Evolutionary conservation across 1,140 invertebrate species (phyloP).

Genomic region (Drosophila kohkoa): DNA sequence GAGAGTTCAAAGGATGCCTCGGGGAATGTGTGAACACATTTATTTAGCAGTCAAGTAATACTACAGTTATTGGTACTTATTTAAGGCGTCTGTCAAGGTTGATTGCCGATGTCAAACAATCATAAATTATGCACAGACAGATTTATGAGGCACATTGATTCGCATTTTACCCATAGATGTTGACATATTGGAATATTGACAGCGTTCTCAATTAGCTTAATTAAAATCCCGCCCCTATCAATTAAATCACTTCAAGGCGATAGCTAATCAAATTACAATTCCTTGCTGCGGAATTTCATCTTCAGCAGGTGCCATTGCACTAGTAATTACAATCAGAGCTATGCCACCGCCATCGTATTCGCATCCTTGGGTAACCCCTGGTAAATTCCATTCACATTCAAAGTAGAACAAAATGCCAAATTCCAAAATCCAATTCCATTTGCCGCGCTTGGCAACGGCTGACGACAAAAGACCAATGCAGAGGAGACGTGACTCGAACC

Average conservation of each 20-base stretch:
- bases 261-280: slow-evolving; percentile 30
- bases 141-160: slow-evolving; percentile 41
- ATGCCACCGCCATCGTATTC: background rate
- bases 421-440: slow-evolving; percentile 43
- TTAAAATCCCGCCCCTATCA: slow-evolving; percentile 27
- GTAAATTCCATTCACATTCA: background rate
- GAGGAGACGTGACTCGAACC: slow-evolving; percentile 35
- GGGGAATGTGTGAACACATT: slow-evolving; percentile 1
- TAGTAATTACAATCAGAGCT: slow-evolving; percentile 25
- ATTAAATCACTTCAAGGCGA: slow-evolving; percentile 25
- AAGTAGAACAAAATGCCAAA: slow-evolving; percentile 33
- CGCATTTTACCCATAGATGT: slow-evolving; percentile 8
- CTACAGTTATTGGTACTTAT: slow-evolving; percentile 38
- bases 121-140: slow-evolving; percentile 45
- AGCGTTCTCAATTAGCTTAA: slow-evolving; percentile 27
- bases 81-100: slow-evolving; percentile 30
- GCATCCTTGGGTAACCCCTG: background rate
- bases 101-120: slow-evolving; percentile 29
- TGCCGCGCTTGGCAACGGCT: slow-evolving; percentile 28
- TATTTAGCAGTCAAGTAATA: slow-evolving; percentile 2
- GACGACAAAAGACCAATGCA: slow-evolving; percentile 23
- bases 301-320: slow-evolving; percentile 20
- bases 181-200: slow-evolving; percentile 24
- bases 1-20: slow-evolving; percentile 20
- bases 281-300: slow-evolving; percentile 10